Base-by-base conservation (phyloP, 2,888 invertebrate genomes). In the Calliopum simillimum region DNA sequence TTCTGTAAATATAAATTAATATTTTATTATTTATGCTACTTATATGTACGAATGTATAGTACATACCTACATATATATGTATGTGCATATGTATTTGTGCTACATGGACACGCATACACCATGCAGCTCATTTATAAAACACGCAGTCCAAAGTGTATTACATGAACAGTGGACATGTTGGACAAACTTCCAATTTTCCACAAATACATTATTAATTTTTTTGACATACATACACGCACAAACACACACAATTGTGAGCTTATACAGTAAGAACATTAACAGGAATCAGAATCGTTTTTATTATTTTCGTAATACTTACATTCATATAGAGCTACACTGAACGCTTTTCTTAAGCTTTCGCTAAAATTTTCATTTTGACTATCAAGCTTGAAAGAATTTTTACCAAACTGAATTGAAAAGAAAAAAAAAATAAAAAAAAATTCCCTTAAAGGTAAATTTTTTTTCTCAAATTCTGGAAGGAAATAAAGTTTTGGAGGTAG, bases 1-100 rank as follows among this genome's bases (percentile, higher is more conserved):
- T 61, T 46, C 46, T 46, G 46, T 44, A 61, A 25, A 61, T 47
- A 61, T 61, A n/a, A 46, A 61, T 61, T 44, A 61, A 61, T 61
- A 21, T 44, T 46, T 61, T 46, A 61, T 61, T 44, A 61, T 61
- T 61, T 19, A 59, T 43, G 43, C 59, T 25, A 14, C 21, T 13
- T 53, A 23, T 23, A 53, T 21, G 19, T 21, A 53, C 53, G 11
- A n/a, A n/a, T n/a, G n/a, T n/a, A n/a, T n/a, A n/a, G n/a, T n/a
- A n/a, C 49, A 16, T 16, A 2, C 49, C 19, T 2, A 33, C 33
- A 33, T 2, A 33, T 6, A 33, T 33, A 33, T 33, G 33, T 33
- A 33, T 33, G 33, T 33, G 33, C 33, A 33, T 33, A 8, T 33
- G 33, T 33, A 33, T 5, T n/a, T 33, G 33, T 8, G 8, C 25